These are phyloP conservation scores for Cetoscarus ocellatus DNA, from an alignment of 2,797 vertebrate genomes.

Conservation along the genomic window DNA sequence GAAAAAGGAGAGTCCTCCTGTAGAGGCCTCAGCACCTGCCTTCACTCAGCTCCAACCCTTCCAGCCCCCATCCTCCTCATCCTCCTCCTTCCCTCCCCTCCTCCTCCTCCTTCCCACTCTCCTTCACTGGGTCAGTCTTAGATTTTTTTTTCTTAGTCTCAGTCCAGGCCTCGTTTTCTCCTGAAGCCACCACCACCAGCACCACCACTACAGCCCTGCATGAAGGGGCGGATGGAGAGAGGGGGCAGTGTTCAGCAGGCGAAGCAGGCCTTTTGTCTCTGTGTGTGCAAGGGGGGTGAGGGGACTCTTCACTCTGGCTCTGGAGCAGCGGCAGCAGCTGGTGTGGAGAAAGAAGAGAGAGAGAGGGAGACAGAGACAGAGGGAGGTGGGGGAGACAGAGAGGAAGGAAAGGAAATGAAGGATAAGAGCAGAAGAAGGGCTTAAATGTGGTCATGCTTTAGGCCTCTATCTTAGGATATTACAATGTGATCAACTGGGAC, in stretches of 20 bases:
- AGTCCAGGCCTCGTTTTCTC: constrained; percentile 74
- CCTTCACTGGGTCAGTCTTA: constrained; percentile 77
- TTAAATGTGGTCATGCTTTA: constrained; percentile 28
- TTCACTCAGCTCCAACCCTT: constrained; percentile 62
- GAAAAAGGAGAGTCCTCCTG: constrained; percentile 69
- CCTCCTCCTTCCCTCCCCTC: constrained; percentile 43
- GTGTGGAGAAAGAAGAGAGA: constrained; percentile 72
- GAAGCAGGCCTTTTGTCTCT: constrained; percentile 88
- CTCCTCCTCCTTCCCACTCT: constrained; percentile 56
- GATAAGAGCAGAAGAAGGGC: constrained; percentile 30
- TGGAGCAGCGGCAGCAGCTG: constrained; percentile 78
- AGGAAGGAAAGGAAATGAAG: constrained; percentile 63
- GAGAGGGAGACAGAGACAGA: constrained; percentile 59
- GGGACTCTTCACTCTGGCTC: constrained; percentile 78
- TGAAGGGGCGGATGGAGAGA: constrained; percentile 75
- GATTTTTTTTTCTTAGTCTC: constrained; percentile 59
- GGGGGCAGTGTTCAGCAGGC: constrained; percentile 85
- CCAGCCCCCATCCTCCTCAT: constrained; percentile 63
- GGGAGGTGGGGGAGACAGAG: constrained; percentile 61
- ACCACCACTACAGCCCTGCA: constrained; percentile 55
- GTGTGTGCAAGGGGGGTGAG: constrained; percentile 72
- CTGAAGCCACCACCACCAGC: constrained; percentile 55
- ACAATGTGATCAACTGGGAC: neutral
- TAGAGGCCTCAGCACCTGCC: constrained; percentile 80
- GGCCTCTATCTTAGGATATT: constrained; percentile 18